Base-by-base conservation (phyloP, 23 tunicate species). In the Corella eumyota region DNA sequence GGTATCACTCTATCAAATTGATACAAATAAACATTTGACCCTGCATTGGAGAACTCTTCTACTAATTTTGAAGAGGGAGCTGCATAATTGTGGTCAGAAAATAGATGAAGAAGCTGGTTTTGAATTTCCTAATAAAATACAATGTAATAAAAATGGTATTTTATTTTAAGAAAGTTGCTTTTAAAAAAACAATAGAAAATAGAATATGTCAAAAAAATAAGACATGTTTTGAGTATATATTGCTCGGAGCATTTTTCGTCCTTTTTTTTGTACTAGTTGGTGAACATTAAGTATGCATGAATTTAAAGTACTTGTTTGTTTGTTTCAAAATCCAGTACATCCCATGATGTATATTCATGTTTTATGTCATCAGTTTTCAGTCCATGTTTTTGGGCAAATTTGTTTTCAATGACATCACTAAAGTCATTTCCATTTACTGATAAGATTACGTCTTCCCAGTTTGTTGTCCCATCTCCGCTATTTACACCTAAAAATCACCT, bases 381-480 rank as follows among this genome's bases (percentile, higher is more conserved):
- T 4, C 79, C 79, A 34, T 46, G 63, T 2, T 45, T 48, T 17
- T 36, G 50, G 5, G 54, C 23, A 36, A 32, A 73, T 49, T 52
- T 45, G 35, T 58, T 24, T 32, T 34, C 26, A 28, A 73, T 50
- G 2, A 51, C 20, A 50, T 37, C 24, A 34, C 40, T 60, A 30
- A 73, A 30, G 34, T 60, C 26, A 34, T 60, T 45, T 3, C 28
- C 65, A 28, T 34, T 60, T 30, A 62, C 47, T 32, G 50, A 69
- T 1, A 48, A 69, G 17, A 34, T 62, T 24, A 73, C 79, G 6
- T 35, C 36, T 17, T 73, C 79, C 79, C 79, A 73, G 70, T 73
- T 50, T 32, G 79, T 58, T 13, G 70, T 73, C 48, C 79, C 79
- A 35, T 73, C 79, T 6, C 70, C 79, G 17, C 45, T 25, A 23